These are phyloP conservation scores for Lophius piscatorius DNA, from an alignment of 2,113 vertebrate species.

Conservation along the genomic window DNA sequence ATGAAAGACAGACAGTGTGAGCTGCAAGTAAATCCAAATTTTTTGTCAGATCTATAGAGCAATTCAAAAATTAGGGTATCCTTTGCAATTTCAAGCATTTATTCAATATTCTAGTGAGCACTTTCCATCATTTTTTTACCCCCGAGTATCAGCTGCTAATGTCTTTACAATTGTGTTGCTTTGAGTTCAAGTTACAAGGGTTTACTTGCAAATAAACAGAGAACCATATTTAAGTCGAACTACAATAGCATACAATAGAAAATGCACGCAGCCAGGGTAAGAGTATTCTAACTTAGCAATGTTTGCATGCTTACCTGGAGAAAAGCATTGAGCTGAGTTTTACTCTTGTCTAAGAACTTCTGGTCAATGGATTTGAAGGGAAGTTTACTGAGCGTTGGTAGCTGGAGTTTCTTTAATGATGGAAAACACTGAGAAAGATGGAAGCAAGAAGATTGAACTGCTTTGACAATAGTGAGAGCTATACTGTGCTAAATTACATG, in stretches of 20 bases:
- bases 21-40: background rate
- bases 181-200: background rate
- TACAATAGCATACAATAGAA: background rate
- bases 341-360: slow-evolving; percentile 98
- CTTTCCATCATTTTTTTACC: background rate
- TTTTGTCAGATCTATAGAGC: background rate
- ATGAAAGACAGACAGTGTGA: background rate
- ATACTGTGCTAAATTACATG: background rate
- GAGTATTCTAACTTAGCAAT: too few species aligned
- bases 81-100: background rate
- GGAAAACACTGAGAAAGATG: slow-evolving; percentile 88
- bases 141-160: background rate
- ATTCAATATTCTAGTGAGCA: background rate
- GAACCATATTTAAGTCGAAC: background rate
- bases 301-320: slow-evolving; percentile 85
- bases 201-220: background rate
- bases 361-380: slow-evolving; percentile 99
- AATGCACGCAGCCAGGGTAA: background rate
- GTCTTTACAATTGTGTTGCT: background rate
- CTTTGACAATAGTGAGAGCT: slow-evolving; percentile 9
- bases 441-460: background rate
- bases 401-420: slow-evolving; percentile 95
- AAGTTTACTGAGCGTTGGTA: slow-evolving; percentile 97
- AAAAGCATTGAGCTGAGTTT: slow-evolving; percentile 95
- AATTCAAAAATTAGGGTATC: background rate